Evolutionary conservation across 2,888 invertebrate species (phyloP).

Genomic region (Pristionchus mayeri): DNA sequence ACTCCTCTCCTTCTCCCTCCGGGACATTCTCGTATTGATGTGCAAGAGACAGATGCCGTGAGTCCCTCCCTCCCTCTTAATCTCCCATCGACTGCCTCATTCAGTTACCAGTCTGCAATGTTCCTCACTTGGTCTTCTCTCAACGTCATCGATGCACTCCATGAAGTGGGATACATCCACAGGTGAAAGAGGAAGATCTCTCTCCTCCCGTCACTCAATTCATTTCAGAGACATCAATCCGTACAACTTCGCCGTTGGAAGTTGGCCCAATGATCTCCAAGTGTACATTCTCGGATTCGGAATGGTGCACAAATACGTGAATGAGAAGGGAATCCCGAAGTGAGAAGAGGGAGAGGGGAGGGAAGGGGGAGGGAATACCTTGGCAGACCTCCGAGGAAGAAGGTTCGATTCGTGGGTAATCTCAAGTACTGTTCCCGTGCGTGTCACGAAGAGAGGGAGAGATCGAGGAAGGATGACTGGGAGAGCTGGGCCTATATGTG

Average conservation of each 20-base stretch:
- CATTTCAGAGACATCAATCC: conserved; percentile 16
- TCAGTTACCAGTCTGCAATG: not conserved
- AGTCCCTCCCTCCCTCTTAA: not conserved
- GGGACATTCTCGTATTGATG: too few relatives aligned
- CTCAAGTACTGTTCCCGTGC: not conserved
- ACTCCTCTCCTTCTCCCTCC: not conserved
- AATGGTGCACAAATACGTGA: not conserved
- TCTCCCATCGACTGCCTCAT: not conserved
- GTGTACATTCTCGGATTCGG: conserved; percentile 1
- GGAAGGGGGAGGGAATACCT: not conserved
- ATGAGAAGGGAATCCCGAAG: not conserved
- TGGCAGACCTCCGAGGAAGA: not conserved
- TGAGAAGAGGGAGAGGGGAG: not conserved
- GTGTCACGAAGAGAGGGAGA: not conserved
- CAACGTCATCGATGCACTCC: not conserved
- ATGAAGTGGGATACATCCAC: not conserved
- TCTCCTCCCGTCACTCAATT: not conserved
- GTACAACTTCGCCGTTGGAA: not conserved
- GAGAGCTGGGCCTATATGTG: conserved; percentile 14
- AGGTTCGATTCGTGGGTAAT: not conserved
- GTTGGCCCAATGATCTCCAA: not conserved
- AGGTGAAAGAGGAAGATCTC: not conserved
- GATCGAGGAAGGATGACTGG: not conserved
- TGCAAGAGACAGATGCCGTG: not conserved
- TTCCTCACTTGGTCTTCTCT: not conserved